Evolutionary conservation across 2,888 invertebrate genomes (phyloP), one percentile per base, ranked within the genome.

Genomic region (Ptychoptera contaminata): DNA sequence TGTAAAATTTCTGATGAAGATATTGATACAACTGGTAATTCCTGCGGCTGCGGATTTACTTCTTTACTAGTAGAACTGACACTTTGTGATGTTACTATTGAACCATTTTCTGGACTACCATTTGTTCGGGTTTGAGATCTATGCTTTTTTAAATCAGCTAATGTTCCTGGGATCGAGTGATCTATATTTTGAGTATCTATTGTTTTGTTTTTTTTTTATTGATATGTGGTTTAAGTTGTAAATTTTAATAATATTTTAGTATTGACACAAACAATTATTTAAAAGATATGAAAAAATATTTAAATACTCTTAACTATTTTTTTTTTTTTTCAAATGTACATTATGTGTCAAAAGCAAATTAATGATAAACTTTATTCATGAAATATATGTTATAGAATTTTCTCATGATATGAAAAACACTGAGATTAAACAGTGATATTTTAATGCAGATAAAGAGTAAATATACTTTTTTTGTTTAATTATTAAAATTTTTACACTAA

Each of bases 101-200:
- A 63, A 56, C 70, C 71, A 55, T 65, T 66, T 54, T 67, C 68
- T 47, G 62, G 59, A 34, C 63, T 49, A 46, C 63, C 67, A 56
- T 65, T 68, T 55, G 68, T 71, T 55, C 87, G 72, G 55, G 82
- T 85, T 57, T 85, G 84, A 50, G 87, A 78, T 51, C 93, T 74
- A 61, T 92, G 90, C 64, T 91, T 91, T 69, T 94, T 94, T 63
- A 93, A 71, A 67, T 93, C 92, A 44, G 92, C 83, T 55, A 94
- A 73, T 42, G 92, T 63, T 51, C 63, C 61, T 44, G 59, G 53
- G 49, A 52, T 51, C 42, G 55, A 50, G 47, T 54, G 53, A 50
- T 54, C 56, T 48, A 54, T 49, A 52, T 54, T 54, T 48, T 55
- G 55, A 52, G 55, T 54, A 49, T 56, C 55, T 56, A 23, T 23